phyloP scores from a whole-genome alignment of 2,113 vertebrate species.

The Mesocricetus auratus region DNA sequence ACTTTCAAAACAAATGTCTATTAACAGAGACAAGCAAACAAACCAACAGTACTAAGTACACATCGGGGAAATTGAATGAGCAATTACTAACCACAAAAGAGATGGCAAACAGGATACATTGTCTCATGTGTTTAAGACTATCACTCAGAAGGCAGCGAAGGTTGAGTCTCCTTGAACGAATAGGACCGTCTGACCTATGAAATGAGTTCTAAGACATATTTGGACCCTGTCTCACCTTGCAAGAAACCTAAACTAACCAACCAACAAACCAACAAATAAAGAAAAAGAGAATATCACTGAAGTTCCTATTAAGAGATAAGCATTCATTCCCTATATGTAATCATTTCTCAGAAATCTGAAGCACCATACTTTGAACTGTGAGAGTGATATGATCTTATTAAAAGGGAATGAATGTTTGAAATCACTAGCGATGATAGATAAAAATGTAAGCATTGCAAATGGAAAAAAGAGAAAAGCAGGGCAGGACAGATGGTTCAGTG shows the following conservation, averaged over 20 bases:
- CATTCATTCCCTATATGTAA: background rate
- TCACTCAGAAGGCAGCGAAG: background rate
- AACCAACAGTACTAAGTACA: background rate
- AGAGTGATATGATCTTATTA: background rate
- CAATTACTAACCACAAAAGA: background rate
- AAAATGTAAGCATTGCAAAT: background rate
- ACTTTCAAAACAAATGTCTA: background rate
- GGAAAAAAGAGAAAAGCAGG: background rate
- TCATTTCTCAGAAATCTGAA: background rate
- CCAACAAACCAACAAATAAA: too few species aligned
- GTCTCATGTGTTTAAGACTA: background rate
- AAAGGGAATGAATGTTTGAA: background rate
- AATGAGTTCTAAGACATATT: background rate
- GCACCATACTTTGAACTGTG: background rate
- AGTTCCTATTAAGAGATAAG: background rate
- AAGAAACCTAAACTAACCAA: background rate
- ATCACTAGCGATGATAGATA: background rate
- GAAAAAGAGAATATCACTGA: background rate
- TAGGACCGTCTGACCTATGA: background rate
- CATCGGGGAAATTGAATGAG: background rate
- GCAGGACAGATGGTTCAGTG: background rate
- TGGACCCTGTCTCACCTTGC: background rate
- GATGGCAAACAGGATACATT: background rate
- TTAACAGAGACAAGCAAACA: background rate
- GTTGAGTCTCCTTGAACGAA: background rate